phyloP scores from a whole-genome alignment of 2,113 vertebrate genomes.

The Cygnus buccinator region DNA sequence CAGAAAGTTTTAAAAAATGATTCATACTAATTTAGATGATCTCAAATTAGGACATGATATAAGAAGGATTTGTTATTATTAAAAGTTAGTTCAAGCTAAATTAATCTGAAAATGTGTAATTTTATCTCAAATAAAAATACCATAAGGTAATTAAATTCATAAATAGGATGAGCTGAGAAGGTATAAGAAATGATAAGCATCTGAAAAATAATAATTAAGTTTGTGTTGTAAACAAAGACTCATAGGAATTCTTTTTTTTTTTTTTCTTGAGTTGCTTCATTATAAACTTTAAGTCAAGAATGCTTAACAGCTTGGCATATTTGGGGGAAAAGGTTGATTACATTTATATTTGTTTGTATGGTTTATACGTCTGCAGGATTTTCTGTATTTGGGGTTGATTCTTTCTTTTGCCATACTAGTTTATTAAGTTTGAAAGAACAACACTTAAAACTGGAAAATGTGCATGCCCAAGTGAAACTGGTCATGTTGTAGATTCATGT shows the following conservation, averaged over 20 bases:
- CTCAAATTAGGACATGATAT: background rate
- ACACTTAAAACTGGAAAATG: background rate
- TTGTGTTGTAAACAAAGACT: slow-evolving; percentile 27
- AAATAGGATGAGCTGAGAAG: slow-evolving; percentile 30
- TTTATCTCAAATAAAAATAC: slow-evolving; percentile 51
- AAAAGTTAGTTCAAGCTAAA: slow-evolving; percentile 16
- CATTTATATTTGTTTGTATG: background rate
- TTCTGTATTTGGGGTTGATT: slow-evolving; percentile 18
- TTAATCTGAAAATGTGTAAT: slow-evolving; percentile 57
- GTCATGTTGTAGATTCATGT: background rate
- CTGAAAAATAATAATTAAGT: slow-evolving; percentile 15
- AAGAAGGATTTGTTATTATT: background rate
- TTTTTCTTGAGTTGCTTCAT: slow-evolving; percentile 11
- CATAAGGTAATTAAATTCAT: slow-evolving; percentile 52
- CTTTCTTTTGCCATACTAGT: background rate
- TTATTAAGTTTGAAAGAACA: background rate
- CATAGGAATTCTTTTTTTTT: background rate
- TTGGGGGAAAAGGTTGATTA: background rate
- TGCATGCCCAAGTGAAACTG: background rate
- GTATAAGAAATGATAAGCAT: slow-evolving; percentile 26
- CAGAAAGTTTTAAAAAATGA: rapidly evolving
- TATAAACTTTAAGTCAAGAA: background rate
- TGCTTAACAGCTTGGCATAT: background rate
- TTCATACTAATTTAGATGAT: background rate
- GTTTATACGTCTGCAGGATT: background rate